phyloP scores from a whole-genome alignment of 2,888 invertebrate genomes.

The Caenorhabditis sinica region DNA sequence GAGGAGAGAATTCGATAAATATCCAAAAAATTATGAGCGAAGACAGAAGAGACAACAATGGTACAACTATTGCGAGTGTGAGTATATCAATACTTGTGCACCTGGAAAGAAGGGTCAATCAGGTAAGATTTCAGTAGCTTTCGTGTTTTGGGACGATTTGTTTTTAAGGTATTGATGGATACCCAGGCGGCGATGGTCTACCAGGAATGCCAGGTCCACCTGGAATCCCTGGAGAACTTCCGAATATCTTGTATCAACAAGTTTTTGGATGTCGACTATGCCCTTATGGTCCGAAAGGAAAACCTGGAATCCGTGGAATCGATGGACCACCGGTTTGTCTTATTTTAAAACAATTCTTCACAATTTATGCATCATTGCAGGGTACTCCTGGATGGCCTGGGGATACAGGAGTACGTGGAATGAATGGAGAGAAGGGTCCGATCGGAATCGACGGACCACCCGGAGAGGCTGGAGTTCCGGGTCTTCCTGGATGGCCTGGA shows the following conservation, averaged over 20 bases:
- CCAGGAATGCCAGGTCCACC: constrained; percentile 62
- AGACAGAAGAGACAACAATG: constrained; percentile 36
- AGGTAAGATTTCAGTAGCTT: constrained; percentile 19
- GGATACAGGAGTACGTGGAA: constrained; percentile 58
- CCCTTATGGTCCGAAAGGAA: constrained; percentile 73
- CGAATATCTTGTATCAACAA: constrained; percentile 57
- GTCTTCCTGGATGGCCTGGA: constrained; percentile 59
- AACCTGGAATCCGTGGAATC: constrained; percentile 56
- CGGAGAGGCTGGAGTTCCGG: constrained; percentile 58
- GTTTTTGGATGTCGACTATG: constrained; percentile 70
- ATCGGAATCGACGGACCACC: constrained; percentile 61
- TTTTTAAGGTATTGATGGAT: constrained; percentile 46
- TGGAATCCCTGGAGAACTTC: constrained; percentile 65
- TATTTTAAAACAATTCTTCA: neutral
- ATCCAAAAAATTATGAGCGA: constrained; percentile 36
- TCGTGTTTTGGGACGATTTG: neutral
- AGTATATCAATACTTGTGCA: constrained; percentile 66
- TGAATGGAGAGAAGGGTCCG: constrained; percentile 58
- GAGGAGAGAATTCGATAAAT: constrained; percentile 37
- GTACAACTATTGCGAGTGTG: constrained; percentile 72
- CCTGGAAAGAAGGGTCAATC: constrained; percentile 64
- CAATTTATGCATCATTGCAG: neutral
- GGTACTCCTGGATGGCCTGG: constrained; percentile 64
- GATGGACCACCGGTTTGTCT: constrained; percentile 44
- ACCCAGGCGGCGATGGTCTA: constrained; percentile 54